phyloP scores from a whole-genome alignment of 2,113 vertebrate genomes.

The Alligator mississippiensis region DNA sequence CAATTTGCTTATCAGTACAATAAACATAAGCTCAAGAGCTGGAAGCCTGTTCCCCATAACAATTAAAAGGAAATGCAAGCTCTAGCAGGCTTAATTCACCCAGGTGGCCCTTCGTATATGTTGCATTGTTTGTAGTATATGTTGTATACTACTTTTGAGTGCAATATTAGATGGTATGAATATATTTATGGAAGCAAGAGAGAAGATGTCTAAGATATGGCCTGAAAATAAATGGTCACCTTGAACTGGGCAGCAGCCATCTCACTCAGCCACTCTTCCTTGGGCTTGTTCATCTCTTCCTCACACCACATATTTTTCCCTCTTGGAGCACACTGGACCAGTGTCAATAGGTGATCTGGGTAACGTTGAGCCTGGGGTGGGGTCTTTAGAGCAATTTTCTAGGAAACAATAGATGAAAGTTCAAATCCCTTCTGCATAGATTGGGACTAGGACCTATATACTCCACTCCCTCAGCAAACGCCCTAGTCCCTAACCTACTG shows the following conservation, averaged over 20 bases:
- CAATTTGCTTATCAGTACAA: neutral
- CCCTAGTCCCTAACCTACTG: no score
- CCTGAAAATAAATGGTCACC: neutral
- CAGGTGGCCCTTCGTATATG: neutral
- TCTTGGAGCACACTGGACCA: no score
- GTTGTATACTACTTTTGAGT: neutral
- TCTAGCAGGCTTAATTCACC: neutral
- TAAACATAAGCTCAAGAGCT: neutral
- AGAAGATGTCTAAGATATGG: neutral
- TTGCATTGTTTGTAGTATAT: neutral
- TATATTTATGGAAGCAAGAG: neutral
- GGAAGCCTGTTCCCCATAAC: neutral
- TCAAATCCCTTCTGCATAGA: no score
- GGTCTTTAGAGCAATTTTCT: no score
- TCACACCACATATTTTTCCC: no score
- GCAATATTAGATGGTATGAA: neutral
- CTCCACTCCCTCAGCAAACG: no score
- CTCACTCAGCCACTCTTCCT: no score
- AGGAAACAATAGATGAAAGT: no score
- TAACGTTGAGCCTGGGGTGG: no score
- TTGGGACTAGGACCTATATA: no score
- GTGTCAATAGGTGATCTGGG: no score
- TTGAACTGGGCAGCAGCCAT: neutral
- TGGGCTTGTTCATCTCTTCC: no score
- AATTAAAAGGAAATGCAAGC: neutral